Evolutionary conservation across 2,888 invertebrate genomes (phyloP).

Genomic region (Phaonia tiefii): DNA sequence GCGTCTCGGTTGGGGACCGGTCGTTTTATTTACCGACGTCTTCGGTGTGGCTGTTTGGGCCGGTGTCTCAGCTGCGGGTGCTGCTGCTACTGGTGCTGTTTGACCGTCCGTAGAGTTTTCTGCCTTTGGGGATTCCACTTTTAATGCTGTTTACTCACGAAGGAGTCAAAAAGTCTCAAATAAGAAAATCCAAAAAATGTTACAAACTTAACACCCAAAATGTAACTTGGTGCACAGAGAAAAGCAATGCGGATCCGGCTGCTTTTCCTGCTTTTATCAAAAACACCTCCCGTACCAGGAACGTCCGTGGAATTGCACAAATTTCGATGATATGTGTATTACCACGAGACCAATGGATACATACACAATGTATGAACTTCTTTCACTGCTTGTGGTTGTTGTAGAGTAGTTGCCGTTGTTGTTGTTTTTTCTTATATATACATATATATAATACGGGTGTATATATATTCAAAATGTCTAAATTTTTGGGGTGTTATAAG

Average conservation of each 20-base stretch:
- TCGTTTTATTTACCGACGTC: constrained; percentile 42
- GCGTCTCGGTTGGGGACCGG: constrained; percentile 57
- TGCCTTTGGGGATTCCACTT: constrained; percentile 67
- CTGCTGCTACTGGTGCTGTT: constrained; percentile 69
- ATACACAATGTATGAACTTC: constrained; percentile 64
- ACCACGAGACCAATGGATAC: constrained; percentile 52
- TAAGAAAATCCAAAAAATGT: constrained; percentile 63
- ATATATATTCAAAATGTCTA: constrained; percentile 65
- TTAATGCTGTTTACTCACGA: constrained; percentile 62
- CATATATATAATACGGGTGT: too few species aligned
- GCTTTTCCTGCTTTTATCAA: constrained; percentile 31
- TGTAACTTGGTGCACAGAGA: constrained; percentile 40
- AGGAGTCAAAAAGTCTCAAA: constrained; percentile 60
- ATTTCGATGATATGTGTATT: constrained; percentile 26
- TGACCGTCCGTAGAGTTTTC: constrained; percentile 65
- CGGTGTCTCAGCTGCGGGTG: constrained; percentile 62
- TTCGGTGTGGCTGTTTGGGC: constrained; percentile 63
- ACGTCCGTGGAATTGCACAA: constrained; percentile 63
- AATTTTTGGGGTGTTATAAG: constrained; percentile 66
- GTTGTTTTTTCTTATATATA: constrained; percentile 26
- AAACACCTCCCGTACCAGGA: constrained; percentile 54
- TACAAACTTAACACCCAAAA: constrained; percentile 64
- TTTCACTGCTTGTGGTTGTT: constrained; percentile 43
- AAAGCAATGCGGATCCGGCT: constrained; percentile 53
- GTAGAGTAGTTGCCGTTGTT: background rate